Base-by-base conservation (phyloP, 2,888 invertebrate genomes). In the Cerceris rybyensis region DNA sequence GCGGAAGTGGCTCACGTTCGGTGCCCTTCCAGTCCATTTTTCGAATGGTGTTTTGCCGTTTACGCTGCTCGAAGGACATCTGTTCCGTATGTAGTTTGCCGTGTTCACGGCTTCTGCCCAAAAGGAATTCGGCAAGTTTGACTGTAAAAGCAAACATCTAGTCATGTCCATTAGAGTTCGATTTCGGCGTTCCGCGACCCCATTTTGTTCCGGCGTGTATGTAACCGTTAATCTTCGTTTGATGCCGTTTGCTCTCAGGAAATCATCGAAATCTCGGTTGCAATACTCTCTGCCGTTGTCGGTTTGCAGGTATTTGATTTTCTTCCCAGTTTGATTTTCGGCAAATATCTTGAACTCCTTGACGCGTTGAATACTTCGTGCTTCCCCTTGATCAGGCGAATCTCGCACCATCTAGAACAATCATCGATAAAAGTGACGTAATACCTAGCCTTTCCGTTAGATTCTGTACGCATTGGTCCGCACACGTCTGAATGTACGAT, bases 341-440 rank as follows among this genome's bases (percentile, higher is more conserved):
- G 16, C 16, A 2, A 14, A 6, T 2, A 16, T 13, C 9, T 28
- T 61, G 7, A 61, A 54, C 0, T 49, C 54, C 28, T 13, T 8
- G 58, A 50, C 5, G 6, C 13, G 13, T 16, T 6, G 28, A 17
- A 57, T 7, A 43, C 55, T 14, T 69, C 16, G 9, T 9, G 2
- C 6, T 61, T 69, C 7, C 2, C 5, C 7, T 39, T 52, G 7
- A 54, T 5, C 0, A 50, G 58, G 0, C 9, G 14, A 0, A 61
- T 13, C 6, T 61, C 46, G 39, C 43, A 61, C 69, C 54, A 69
- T 11, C 43, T 8, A 6, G 69, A 61, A 5, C 7, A 9, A 28
- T 69, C 60, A 6, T 69, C 54, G 7, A 54, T 69, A 28, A 69
- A 68, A 6, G 50, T 59, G 6, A 59, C 39, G 41, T 41, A 41